Evolutionary conservation across 2,888 invertebrate species (phyloP).

Genomic region (Dorcus parallelipipedus): DNA sequence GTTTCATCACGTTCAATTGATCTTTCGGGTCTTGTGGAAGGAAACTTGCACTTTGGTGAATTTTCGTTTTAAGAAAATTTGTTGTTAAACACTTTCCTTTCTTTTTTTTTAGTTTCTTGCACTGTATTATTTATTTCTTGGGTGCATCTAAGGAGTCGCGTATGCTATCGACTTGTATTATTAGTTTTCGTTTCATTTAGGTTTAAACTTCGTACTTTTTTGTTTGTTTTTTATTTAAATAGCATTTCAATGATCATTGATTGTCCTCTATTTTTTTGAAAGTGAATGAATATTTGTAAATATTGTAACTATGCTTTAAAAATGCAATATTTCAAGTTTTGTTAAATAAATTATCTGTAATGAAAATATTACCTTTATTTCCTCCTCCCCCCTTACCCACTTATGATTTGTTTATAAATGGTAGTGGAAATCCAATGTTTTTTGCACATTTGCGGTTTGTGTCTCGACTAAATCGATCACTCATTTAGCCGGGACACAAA

Average conservation of each 20-base stretch:
- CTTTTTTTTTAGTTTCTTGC: neutral
- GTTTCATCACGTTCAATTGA: too few relatives aligned
- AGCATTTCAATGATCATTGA: neutral
- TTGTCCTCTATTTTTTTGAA: neutral
- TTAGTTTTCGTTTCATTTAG: neutral
- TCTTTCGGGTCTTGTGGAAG: neutral
- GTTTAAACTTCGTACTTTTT: neutral
- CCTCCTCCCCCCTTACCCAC: too few relatives aligned
- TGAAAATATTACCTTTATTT: neutral
- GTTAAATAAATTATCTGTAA: constrained; percentile 10
- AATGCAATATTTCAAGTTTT: constrained; percentile 13
- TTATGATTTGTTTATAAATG: too few relatives aligned
- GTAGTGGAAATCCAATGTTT: too few relatives aligned
- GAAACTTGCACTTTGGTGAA: neutral
- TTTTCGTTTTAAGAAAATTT: constrained; percentile 1
- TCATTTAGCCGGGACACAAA: too few relatives aligned
- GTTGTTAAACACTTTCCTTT: too few relatives aligned
- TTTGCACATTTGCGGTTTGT: too few relatives aligned
- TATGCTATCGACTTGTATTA: too few relatives aligned
- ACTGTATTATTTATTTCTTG: neutral
- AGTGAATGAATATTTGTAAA: constrained; percentile 6
- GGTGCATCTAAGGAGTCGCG: too few relatives aligned
- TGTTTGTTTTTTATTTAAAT: neutral
- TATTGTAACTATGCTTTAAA: constrained; percentile 12
- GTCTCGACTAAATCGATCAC: too few relatives aligned